These are phyloP conservation scores for Cephus pulcher DNA, from an alignment of 2,888 invertebrate genomes.

Conservation along the genomic window DNA sequence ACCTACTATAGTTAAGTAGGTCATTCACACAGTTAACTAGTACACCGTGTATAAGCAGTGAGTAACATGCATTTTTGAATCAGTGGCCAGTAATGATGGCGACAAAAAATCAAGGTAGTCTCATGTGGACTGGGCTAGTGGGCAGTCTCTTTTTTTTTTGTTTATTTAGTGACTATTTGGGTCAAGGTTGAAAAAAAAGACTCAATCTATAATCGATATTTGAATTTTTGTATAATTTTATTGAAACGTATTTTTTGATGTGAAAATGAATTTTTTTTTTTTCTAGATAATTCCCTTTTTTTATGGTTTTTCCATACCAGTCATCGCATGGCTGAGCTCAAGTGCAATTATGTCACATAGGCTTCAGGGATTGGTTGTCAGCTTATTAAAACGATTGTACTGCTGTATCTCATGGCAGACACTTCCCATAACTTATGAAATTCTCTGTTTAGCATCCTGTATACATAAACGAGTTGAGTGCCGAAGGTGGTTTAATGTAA, in stretches of 20 bases:
- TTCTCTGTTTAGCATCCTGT: slow-evolving; percentile 37
- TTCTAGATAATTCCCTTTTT: not conserved
- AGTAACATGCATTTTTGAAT: not conserved
- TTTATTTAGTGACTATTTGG: not conserved
- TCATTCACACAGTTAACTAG: not conserved
- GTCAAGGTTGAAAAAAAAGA: not conserved
- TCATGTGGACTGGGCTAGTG: not conserved
- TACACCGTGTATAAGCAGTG: not conserved
- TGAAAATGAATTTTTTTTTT: not conserved
- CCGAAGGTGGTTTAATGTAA: slow-evolving; percentile 42
- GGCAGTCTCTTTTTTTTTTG: not conserved
- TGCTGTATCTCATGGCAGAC: slow-evolving; percentile 10
- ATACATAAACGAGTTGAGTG: slow-evolving; percentile 36
- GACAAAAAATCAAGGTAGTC: not conserved
- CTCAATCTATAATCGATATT: not conserved
- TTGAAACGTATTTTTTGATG: not conserved
- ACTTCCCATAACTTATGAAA: slow-evolving; percentile 31
- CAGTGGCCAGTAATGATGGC: not conserved
- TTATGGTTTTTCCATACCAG: not conserved
- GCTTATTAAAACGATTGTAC: slow-evolving; percentile 13
- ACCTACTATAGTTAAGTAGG: not conserved
- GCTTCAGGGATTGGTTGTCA: slow-evolving; percentile 1
- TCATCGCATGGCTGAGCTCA: not conserved
- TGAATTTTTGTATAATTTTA: not conserved
- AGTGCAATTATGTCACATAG: not conserved